Evolutionary conservation across 1,140 invertebrate species (phyloP).

Genomic region (Asbolus verrucosus): DNA sequence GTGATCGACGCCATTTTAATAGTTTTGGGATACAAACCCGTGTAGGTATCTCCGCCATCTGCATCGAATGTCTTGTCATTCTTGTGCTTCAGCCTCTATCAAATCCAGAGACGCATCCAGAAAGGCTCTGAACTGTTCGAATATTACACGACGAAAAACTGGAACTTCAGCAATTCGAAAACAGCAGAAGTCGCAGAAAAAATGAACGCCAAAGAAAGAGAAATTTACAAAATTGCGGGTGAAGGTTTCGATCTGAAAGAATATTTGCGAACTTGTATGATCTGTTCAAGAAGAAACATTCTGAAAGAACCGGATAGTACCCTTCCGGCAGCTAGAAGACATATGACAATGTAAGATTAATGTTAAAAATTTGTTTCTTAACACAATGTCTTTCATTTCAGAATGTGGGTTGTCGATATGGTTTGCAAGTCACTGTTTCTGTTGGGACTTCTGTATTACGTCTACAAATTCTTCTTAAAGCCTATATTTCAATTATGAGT

Average conservation of each 20-base stretch:
- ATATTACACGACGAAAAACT: no score
- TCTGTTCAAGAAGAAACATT: conserved; percentile 65
- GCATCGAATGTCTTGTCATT: no score
- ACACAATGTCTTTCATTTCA: no score
- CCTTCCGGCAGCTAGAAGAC: conserved; percentile 66
- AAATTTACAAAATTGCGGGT: conserved; percentile 62
- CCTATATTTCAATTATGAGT: no score
- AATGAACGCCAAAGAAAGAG: conserved; percentile 60
- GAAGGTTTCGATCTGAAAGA: conserved; percentile 60
- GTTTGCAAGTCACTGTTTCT: no score
- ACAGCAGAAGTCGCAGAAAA: no score
- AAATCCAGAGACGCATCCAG: conserved; percentile 79
- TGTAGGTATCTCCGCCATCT: no score
- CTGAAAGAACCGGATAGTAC: conserved; percentile 69
- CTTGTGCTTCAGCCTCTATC: conserved; percentile 76
- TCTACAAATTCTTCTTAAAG: no score
- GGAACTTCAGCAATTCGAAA: no score
- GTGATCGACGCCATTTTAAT: conserved; percentile 81
- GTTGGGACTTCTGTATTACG: no score
- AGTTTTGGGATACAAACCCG: conserved; percentile 82
- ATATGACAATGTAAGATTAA: conserved; percentile 58
- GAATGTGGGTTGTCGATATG: no score
- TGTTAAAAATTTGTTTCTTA: neutral
- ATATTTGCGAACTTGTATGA: conserved; percentile 62
- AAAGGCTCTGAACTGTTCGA: conserved; percentile 87